These are phyloP conservation scores for Gobio gobio DNA, from an alignment of 2,113 vertebrate genomes.

Conservation along the genomic window DNA sequence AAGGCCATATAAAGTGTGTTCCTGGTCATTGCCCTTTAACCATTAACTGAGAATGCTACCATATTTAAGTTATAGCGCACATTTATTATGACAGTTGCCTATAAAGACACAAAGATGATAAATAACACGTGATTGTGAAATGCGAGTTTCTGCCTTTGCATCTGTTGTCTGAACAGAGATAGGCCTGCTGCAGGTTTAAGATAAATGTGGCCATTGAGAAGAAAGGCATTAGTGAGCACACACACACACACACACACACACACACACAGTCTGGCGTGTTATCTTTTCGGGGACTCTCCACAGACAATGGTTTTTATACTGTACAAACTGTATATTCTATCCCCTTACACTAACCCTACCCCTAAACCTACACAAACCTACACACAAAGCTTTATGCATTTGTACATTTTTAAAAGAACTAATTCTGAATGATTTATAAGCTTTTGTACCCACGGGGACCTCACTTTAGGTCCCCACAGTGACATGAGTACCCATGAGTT, in stretches of 20 bases:
- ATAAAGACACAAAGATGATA: neutral
- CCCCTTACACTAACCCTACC: too few relatives aligned
- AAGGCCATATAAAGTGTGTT: neutral
- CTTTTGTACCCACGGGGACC: too few relatives aligned
- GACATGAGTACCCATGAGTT: too few relatives aligned
- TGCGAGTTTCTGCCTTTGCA: neutral
- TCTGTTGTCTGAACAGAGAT: neutral
- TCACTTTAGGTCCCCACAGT: too few relatives aligned
- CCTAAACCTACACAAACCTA: too few relatives aligned
- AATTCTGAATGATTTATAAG: too few relatives aligned
- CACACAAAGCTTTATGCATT: too few relatives aligned
- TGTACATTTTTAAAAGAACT: too few relatives aligned
- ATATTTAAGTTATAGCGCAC: neutral
- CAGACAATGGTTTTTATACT: too few relatives aligned
- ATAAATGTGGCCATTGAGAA: neutral
- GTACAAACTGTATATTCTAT: too few relatives aligned
- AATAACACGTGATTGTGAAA: neutral
- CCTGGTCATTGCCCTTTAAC: neutral
- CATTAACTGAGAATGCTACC: neutral
- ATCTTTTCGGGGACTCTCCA: too few relatives aligned
- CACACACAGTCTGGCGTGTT: neutral
- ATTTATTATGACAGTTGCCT: neutral
- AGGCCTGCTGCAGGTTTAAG: constrained; percentile 4
- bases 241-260: neutral
- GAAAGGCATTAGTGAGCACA: neutral